Conservation (phyloP, 2,888 invertebrate species). For the Hanleya hanleyi region DNA sequence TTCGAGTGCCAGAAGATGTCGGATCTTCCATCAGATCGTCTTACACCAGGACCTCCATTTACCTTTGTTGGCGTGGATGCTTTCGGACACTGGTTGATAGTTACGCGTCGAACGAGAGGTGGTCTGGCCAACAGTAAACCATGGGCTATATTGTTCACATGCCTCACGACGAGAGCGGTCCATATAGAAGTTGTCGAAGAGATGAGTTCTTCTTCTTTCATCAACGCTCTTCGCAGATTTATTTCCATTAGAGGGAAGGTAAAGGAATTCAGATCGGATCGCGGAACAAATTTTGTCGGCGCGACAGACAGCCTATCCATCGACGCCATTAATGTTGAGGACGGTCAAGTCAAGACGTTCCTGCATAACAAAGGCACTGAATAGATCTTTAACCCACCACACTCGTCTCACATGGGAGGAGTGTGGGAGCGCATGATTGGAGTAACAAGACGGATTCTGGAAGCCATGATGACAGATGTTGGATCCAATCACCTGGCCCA, state of each 20-base stretch:
- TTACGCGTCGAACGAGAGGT: slow-evolving; percentile 26
- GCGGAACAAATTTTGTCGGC: slow-evolving; percentile 36
- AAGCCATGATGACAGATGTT: background rate
- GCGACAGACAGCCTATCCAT: slow-evolving; percentile 18
- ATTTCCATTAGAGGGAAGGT: slow-evolving; percentile 31
- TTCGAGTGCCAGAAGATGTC: slow-evolving; percentile 31
- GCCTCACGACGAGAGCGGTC: slow-evolving; percentile 29
- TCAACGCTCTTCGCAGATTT: slow-evolving; percentile 32
- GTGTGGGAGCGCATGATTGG: slow-evolving; percentile 3
- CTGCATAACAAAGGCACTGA: background rate
- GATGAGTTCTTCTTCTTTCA: slow-evolving; percentile 31
- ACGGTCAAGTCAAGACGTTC: slow-evolving; percentile 8
- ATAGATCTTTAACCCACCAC: slow-evolving; percentile 12
- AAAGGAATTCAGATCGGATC: slow-evolving; percentile 26
- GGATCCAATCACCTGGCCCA: background rate
- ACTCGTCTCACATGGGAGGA: slow-evolving; percentile 14
- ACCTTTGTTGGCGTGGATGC: slow-evolving; percentile 36
- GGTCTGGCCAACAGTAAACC: slow-evolving; percentile 33
- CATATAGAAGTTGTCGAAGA: slow-evolving; percentile 38
- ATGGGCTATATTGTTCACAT: slow-evolving; percentile 39
- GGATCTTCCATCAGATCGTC: slow-evolving; percentile 32
- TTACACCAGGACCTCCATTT: slow-evolving; percentile 33
- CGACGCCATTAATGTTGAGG: slow-evolving; percentile 19
- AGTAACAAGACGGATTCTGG: background rate
- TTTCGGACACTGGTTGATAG: slow-evolving; percentile 33